Percentiles rank a stretch among this genome's conserved stretches.
phyloP scores from a whole-genome alignment of 2,888 invertebrate genomes.

The Thymelicus acteon region DNA sequence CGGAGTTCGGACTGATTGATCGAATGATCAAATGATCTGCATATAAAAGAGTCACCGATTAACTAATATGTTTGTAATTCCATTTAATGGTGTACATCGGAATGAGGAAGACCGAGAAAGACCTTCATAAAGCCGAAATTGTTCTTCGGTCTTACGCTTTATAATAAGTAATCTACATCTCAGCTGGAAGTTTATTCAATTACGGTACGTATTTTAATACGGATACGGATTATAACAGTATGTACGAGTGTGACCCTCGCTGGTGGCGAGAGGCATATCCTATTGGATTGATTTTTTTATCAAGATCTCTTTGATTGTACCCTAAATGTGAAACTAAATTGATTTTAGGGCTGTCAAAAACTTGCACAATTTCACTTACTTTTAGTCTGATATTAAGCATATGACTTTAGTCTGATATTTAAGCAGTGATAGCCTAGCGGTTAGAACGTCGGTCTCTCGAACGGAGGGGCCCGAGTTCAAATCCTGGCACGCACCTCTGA shows the following conservation, averaged over 20 bases:
- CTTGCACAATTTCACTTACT: not conserved
- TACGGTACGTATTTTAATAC: not conserved
- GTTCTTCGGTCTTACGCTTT: slow-evolving; percentile 15
- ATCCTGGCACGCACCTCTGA: too few species aligned
- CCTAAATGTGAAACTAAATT: not conserved
- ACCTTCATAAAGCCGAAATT: slow-evolving; percentile 35
- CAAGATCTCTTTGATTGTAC: slow-evolving; percentile 1
- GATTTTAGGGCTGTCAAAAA: not conserved
- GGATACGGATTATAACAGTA: not conserved
- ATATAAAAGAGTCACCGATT: not conserved
- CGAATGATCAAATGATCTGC: too few species aligned
- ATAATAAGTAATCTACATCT: slow-evolving; percentile 17
- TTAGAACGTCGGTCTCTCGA: too few species aligned
- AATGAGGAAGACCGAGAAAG: slow-evolving; percentile 40
- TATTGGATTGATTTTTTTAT: slow-evolving; percentile 4
- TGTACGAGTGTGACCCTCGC: slow-evolving; percentile 4
- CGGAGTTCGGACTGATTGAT: too few species aligned
- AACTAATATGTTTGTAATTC: not conserved
- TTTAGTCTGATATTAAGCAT: too few species aligned
- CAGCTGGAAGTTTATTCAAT: slow-evolving; percentile 8
- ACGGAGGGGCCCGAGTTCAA: too few species aligned
- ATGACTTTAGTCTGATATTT: too few species aligned
- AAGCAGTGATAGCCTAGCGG: too few species aligned
- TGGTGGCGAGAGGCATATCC: slow-evolving; percentile 2
- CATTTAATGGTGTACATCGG: slow-evolving; percentile 10